phyloP scores from a whole-genome alignment of 2,797 vertebrate genomes.

The Otolemur crassicaudatus region DNA sequence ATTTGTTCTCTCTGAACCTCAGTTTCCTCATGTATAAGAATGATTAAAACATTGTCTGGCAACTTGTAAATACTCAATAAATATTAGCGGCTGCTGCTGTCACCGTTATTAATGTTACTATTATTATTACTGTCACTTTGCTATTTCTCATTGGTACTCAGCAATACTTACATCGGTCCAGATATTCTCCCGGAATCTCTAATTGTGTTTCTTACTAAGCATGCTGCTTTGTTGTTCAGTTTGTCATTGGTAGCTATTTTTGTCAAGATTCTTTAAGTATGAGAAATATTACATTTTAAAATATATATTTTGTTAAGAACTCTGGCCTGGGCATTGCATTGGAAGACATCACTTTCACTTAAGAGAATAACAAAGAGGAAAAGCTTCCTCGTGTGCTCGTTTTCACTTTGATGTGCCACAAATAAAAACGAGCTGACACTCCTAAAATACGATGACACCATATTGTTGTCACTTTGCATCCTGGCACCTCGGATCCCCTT shows the following conservation, averaged over 20 bases:
- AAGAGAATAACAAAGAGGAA: slow-evolving; percentile 76
- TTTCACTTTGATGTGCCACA: slow-evolving; percentile 85
- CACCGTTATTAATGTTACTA: neutral
- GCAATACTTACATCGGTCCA: neutral
- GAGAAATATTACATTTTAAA: slow-evolving; percentile 37
- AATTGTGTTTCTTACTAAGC: neutral
- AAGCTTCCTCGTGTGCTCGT: slow-evolving; percentile 72
- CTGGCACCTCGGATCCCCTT: slow-evolving; percentile 82
- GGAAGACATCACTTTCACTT: slow-evolving; percentile 59
- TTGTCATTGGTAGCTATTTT: neutral
- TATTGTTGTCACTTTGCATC: slow-evolving; percentile 79
- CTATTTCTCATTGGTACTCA: neutral
- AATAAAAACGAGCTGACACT: slow-evolving; percentile 84
- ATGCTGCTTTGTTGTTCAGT: neutral
- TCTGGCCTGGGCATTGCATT: slow-evolving; percentile 47
- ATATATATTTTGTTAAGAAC: slow-evolving; percentile 18
- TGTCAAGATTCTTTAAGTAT: neutral
- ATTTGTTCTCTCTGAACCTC: neutral
- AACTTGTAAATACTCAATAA: neutral
- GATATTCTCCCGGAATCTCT: neutral
- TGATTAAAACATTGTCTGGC: neutral
- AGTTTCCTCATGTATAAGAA: neutral
- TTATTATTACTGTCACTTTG: neutral
- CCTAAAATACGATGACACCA: slow-evolving; percentile 84
- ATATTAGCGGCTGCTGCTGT: neutral